Evolutionary conservation across 2,113 vertebrate species (phyloP), one percentile per base, ranked within the genome.

Genomic region (Toxostoma redivivum): DNA sequence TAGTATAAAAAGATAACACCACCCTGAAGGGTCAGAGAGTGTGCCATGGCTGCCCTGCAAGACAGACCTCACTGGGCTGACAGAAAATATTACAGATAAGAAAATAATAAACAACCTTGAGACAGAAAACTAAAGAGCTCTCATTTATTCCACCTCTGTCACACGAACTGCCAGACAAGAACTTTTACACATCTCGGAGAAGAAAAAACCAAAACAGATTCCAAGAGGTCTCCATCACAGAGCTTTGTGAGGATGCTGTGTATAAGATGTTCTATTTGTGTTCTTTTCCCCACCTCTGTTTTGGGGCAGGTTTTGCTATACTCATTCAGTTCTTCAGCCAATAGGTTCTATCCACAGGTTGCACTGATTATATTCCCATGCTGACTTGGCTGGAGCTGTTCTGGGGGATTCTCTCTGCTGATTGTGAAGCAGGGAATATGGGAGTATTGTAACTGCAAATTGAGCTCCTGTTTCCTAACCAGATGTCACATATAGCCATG

Each of bases 211-310:
- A n/a, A n/a, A n/a, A n/a, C n/a, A n/a, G n/a, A n/a, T n/a, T n/a
- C n/a, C n/a, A n/a, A n/a, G n/a, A n/a, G 20, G 13, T 57, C 9
- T 66, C 47, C 19, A 35, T 35, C 2, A 1, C 5, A 0, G 38
- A 54, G 53, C 31, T 80, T 37, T 67, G n/a, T 54, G 77, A 61
- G 42, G 27, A 12, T 82, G 53, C 25, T 54, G 11, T 17, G 11
- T 23, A 37, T 48, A 69, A 24, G 35, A 7, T 31, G 6, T 20
- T 54, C 42, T 57, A 0, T 27, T 24, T 30, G 13, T 35, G 50
- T 22, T 81, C 47, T 19, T 31, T 18, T 1, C 28, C 13, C 20
- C 10, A 15, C 5, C 15, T 61, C 24, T 82, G 18, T 60, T 89
- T 51, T 40, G 42, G 64, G 73, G 64, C 47, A 61, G 16, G 57